Evolutionary conservation across 2,113 vertebrate species (phyloP).

Genomic region (Heterocephalus glaber): DNA sequence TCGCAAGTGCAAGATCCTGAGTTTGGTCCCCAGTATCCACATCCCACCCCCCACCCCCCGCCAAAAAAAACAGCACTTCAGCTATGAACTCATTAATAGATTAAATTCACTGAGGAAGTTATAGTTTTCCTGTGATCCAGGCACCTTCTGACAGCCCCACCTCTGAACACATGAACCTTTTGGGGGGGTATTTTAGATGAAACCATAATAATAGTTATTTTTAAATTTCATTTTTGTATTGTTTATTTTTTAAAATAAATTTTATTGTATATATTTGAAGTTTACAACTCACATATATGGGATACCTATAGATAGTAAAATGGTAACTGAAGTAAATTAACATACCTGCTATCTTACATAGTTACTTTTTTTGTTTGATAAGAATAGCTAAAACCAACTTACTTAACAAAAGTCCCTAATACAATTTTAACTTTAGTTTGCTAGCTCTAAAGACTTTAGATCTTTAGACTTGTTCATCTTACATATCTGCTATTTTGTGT

Average conservation of each 20-base stretch:
- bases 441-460: not conserved
- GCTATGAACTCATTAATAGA: no score
- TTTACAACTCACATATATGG: not conserved
- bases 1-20: no score
- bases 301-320: not conserved
- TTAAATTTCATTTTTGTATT: not conserved
- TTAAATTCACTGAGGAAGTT: not conserved
- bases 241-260: not conserved
- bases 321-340: not conserved
- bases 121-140: not conserved
- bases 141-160: no score
- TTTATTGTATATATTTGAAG: not conserved
- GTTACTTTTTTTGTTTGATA: not conserved
- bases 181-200: not conserved
- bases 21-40: no score
- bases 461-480: not conserved
- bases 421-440: not conserved
- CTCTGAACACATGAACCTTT: no score
- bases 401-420: not conserved
- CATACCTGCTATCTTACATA: not conserved
- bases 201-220: not conserved
- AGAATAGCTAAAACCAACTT: not conserved
- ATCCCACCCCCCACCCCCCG: no score
- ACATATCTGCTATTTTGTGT: not conserved
- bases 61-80: no score